Percentiles rank a stretch among this genome's conserved stretches.
These are phyloP conservation scores for Salvelinus sp. DNA, from an alignment of 2,113 vertebrate genomes.

Conservation along the genomic window DNA sequence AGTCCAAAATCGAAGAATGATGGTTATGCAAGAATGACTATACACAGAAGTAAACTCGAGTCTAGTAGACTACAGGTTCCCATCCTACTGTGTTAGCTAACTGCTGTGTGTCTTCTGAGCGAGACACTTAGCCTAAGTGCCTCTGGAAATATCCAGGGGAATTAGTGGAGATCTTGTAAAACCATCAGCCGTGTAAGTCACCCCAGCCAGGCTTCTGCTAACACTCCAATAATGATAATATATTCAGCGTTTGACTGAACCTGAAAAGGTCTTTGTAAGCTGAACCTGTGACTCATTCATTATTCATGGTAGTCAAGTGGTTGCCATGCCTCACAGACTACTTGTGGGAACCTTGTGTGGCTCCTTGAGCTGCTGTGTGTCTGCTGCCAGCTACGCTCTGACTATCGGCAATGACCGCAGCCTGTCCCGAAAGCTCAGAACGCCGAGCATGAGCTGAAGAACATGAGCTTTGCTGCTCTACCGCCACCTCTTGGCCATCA, in stretches of 20 bases:
- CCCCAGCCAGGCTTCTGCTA: slow-evolving; percentile 29
- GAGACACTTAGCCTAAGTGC: background rate
- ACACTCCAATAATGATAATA: slow-evolving; percentile 49
- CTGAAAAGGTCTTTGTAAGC: slow-evolving; percentile 73
- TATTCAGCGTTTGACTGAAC: slow-evolving; percentile 50
- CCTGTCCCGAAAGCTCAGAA: slow-evolving; percentile 80
- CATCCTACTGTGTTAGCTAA: slow-evolving; percentile 2
- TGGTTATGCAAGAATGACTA: too few relatives aligned
- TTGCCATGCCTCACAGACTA: slow-evolving; percentile 63
- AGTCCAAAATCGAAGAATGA: slow-evolving; percentile 61
- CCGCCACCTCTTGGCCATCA: slow-evolving; percentile 84
- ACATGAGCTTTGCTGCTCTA: slow-evolving; percentile 81
- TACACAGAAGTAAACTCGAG: background rate
- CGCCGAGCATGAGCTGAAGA: slow-evolving; percentile 85
- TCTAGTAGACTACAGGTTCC: background rate
- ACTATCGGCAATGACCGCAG: slow-evolving; percentile 81
- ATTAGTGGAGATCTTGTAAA: slow-evolving; percentile 17
- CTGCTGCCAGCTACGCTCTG: slow-evolving; percentile 78
- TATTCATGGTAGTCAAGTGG: slow-evolving; percentile 69
- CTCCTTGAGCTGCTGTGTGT: slow-evolving; percentile 51
- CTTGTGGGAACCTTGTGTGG: slow-evolving; percentile 59
- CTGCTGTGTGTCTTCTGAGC: background rate
- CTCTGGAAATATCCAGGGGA: slow-evolving; percentile 31
- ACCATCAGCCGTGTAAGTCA: slow-evolving; percentile 31
- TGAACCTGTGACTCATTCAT: slow-evolving; percentile 68